phyloP scores from a whole-genome alignment of 2,888 invertebrate species.

The Amphimallon solstitiale region DNA sequence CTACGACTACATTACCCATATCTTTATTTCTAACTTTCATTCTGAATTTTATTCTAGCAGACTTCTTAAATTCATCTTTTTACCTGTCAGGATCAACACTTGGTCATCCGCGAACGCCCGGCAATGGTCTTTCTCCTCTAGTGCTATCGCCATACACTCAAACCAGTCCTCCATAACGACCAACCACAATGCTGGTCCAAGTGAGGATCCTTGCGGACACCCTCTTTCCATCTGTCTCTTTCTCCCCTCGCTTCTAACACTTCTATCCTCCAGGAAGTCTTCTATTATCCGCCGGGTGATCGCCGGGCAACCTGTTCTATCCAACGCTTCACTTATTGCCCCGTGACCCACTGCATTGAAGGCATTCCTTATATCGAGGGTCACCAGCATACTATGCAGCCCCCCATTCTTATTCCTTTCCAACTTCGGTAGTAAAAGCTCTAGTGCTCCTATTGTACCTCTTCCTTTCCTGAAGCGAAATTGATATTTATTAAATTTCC shows the following conservation, averaged over 20 bases:
- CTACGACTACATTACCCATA: no score
- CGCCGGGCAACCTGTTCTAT: not conserved
- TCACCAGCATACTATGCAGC: no score
- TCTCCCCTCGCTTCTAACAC: slow-evolving; percentile 33
- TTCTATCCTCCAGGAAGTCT: slow-evolving; percentile 42
- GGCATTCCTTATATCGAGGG: no score
- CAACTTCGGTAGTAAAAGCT: no score
- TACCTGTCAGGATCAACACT: not conserved
- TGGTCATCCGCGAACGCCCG: slow-evolving; percentile 17
- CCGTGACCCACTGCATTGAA: no score
- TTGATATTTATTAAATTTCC: no score
- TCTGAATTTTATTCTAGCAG: no score
- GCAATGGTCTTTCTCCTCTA: not conserved
- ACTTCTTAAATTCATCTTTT: not conserved
- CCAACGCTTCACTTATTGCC: not conserved
- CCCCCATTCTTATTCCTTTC: no score
- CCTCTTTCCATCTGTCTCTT: slow-evolving; percentile 36
- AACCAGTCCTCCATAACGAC: slow-evolving; percentile 48
- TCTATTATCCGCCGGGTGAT: no score
- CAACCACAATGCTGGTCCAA: slow-evolving; percentile 48
- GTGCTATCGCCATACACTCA: not conserved
- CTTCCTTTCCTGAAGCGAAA: no score
- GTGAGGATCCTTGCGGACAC: slow-evolving; percentile 46
- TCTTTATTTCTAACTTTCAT: no score
- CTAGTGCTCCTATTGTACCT: no score